Conservation (phyloP, 2,888 invertebrate species). For the Schrankia costaestrigalis region DNA sequence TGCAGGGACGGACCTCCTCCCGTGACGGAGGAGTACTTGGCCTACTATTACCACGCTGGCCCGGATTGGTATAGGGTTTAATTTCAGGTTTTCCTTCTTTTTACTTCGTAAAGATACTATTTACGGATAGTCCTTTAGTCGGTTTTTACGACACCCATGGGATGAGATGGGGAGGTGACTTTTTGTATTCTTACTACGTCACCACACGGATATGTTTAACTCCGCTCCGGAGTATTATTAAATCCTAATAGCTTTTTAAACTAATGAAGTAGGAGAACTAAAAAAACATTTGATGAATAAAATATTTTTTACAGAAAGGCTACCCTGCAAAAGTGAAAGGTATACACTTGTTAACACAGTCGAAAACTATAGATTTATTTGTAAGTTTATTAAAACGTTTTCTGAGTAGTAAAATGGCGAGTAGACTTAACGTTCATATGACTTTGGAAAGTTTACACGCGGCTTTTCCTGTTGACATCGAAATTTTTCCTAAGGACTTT, state of each 20-base stretch:
- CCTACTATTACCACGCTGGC: no score
- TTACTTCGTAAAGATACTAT: no score
- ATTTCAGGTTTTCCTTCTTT: no score
- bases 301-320: constrained; percentile 35
- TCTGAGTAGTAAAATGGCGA: constrained; percentile 35
- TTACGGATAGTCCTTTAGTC: no score
- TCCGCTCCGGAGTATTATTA: no score
- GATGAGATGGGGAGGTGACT: no score
- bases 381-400: constrained; percentile 38
- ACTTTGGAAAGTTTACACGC: constrained; percentile 28
- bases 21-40: background rate
- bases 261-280: background rate
- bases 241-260: background rate
- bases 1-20: background rate
- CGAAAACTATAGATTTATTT: constrained; percentile 38
- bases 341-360: constrained; percentile 39
- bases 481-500: constrained; percentile 36
- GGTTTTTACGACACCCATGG: no score
- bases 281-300: background rate
- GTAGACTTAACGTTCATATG: constrained; percentile 32
- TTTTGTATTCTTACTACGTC: no score
- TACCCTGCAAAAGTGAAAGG: constrained; percentile 34
- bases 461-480: constrained; percentile 21
- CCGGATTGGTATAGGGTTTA: no score
- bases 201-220: no score